Base-by-base conservation (phyloP, 2,888 invertebrate genomes). In the Cephus runcator region DNA sequence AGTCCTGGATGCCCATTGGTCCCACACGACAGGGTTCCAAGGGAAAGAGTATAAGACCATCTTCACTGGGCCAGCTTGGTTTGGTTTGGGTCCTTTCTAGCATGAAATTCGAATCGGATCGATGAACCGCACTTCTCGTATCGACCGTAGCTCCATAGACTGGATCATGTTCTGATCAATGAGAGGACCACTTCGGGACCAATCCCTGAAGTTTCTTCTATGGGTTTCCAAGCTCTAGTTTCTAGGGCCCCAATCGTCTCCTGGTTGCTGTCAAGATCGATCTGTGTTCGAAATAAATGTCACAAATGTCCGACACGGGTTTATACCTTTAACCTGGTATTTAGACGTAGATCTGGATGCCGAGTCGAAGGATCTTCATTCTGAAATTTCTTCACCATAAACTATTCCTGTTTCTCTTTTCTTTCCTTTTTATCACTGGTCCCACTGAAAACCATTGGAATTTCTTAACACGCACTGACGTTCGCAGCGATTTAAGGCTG, bases 91-190 rank as follows among this genome's bases (percentile, higher is more conserved):
- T 23, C 71, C 71, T 71, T 34, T 23, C 33, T 33, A 71, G 36
- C 75, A 77, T 80, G 76, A 77, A 80, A 85, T 80, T 81, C 80
- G 81, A 81, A 80, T 82, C 79, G 81, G 78, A 77, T 83, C 82
- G 77, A 77, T 80, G 77, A 80, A 76, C 73, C 75, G 40, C 75
- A 34, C 82, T 84, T 85, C 80, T 80, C 76, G 77, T 81, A 81
- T 80, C 76, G 77, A 84, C 71, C 71, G 33, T 15, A 31, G 31
- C 34, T 31, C 71, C 71, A 15, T 1, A 23, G 71, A 71, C 56
- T 56, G 56, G 56, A 56, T 56, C 56, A 56, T 56, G 56, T 56
- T 56, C 56, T 23, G 56, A 56, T 56, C 56, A 56, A 56, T 56
- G 56, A 40, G 36, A 36, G 56, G 23, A 23, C 23, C 23, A 56